phyloP scores from a whole-genome alignment of 2,888 invertebrate species.

The Euspilapteryx auroguttella region DNA sequence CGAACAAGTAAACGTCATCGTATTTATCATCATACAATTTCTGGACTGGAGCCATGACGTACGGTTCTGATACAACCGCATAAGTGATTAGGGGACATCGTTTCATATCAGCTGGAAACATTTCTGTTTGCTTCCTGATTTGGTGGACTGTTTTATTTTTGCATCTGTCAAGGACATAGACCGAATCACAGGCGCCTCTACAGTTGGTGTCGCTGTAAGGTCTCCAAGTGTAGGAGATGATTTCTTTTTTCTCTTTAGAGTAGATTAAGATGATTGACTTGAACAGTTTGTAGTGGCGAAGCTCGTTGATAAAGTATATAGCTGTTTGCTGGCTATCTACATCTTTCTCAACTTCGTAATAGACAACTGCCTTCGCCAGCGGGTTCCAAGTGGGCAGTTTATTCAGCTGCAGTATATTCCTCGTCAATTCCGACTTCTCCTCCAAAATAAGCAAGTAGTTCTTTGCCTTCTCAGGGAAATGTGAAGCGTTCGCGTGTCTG shows the following conservation, averaged over 20 bases:
- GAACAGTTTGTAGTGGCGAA: conserved; percentile 33
- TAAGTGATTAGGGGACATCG: conserved; percentile 43
- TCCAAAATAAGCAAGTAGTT: conserved; percentile 57
- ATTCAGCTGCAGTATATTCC: conserved; percentile 45
- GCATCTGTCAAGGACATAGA: conserved; percentile 41
- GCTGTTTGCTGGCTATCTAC: conserved; percentile 25
- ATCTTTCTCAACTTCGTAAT: conserved; percentile 27
- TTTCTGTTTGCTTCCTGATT: conserved; percentile 22
- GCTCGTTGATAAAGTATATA: conserved; percentile 36
- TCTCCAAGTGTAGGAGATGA: conserved; percentile 43
- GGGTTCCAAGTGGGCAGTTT: conserved; percentile 56
- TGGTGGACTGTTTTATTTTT: conserved; percentile 23
- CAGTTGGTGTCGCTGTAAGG: conserved; percentile 45
- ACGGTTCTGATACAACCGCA: conserved; percentile 45
- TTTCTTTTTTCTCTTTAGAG: conserved; percentile 21
- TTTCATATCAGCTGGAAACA: conserved; percentile 39
- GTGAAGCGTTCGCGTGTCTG: conserved; percentile 49
- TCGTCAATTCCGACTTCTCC: conserved; percentile 38
- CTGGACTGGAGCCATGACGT: conserved; percentile 37
- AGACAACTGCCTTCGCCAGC: conserved; percentile 45
- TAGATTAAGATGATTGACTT: conserved; percentile 41
- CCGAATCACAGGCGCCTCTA: conserved; percentile 33
- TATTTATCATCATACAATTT: conserved; percentile 21
- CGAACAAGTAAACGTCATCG: conserved; percentile 32
- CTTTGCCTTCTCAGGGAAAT: conserved; percentile 56